Base-by-base conservation (phyloP, 2,113 vertebrate species). In the Pseudonaja textilis region DNA sequence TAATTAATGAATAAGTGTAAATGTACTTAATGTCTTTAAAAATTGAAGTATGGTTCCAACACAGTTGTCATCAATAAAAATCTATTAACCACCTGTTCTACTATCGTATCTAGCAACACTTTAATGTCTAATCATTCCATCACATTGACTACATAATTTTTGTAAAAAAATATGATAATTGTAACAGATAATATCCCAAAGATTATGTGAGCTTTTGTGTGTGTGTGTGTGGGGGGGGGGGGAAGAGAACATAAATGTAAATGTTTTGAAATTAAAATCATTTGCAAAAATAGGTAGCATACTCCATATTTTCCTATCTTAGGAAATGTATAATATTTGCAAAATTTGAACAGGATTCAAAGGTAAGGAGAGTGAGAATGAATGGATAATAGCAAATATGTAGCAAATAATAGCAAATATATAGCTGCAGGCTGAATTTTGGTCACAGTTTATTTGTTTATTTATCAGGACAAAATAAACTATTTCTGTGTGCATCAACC, bases 81-180 rank as follows among this genome's bases (percentile, higher is more conserved):
- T 45, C 91, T 88, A 92, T 92, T 87, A 87, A 42, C n/a, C 86
- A 92, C 85, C 91, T 88, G 91, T 23, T 88, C n/a, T 88, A 52
- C 45, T 7, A n/a, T 88, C 52, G 14, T 52, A 39, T 22, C 64
- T 3, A 87, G 45, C 91, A 61, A 87, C 42, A 87, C 61, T 52
- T 92, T 22, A 87, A 52, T 87, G 45, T 92, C 91, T 50, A 52
- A 64, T 92, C 64, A n/a, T n/a, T 47, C 57, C 42, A 61, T 64
- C 45, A 25, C 29, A 22, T 39, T 64, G 42, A 92, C 85, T 64
- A 61, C 2, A 10, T 87, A 34, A 16, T 86, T 50, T 59, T 34
- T 69, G n/a, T 14, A 6, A 16, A 69, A 69, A 29, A 86, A 34
- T 20, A 34, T 59, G 14, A 26, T 86, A 91, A 91, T 86, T 61